These are phyloP conservation scores for Augochlorella aurata DNA, from an alignment of 2,888 invertebrate genomes.

Conservation along the genomic window DNA sequence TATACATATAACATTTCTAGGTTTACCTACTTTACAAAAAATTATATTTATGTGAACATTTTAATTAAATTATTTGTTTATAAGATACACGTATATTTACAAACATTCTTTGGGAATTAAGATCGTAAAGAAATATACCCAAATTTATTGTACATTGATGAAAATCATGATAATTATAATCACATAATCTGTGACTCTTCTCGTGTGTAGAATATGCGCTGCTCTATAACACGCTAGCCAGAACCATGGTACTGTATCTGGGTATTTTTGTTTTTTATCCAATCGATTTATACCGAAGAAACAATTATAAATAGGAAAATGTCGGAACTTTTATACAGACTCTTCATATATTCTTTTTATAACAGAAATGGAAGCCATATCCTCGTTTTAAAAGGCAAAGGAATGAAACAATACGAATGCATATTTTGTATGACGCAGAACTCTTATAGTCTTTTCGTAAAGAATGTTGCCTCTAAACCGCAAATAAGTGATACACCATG, in stretches of 20 bases:
- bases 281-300: slow-evolving; percentile 28
- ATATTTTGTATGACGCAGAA: slow-evolving; percentile 18
- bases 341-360: slow-evolving; percentile 21
- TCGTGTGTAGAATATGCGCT: slow-evolving; percentile 20
- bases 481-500: slow-evolving; percentile 12
- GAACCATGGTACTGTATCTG: slow-evolving; percentile 20
- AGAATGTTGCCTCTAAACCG: slow-evolving; percentile 21
- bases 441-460: background rate
- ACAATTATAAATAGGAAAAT: slow-evolving; percentile 30
- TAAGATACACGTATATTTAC: slow-evolving; percentile 60
- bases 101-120: slow-evolving; percentile 64
- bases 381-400: slow-evolving; percentile 41
- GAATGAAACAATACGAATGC: slow-evolving; percentile 42
- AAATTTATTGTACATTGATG: slow-evolving; percentile 42
- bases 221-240: slow-evolving; percentile 17
- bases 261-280: background rate
- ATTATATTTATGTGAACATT: slow-evolving; percentile 41
- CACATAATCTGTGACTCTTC: slow-evolving; percentile 3
- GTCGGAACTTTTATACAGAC: slow-evolving; percentile 35
- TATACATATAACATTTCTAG: slow-evolving; percentile 47
- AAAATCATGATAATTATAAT: slow-evolving; percentile 32
- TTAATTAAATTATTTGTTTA: slow-evolving; percentile 63
- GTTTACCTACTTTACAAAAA: slow-evolving; percentile 57
- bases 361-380: slow-evolving; percentile 52
- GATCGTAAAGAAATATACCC: slow-evolving; percentile 46